Conservation (phyloP, 92 coral and sea anemone species). For the Galaxea fascicularis region DNA sequence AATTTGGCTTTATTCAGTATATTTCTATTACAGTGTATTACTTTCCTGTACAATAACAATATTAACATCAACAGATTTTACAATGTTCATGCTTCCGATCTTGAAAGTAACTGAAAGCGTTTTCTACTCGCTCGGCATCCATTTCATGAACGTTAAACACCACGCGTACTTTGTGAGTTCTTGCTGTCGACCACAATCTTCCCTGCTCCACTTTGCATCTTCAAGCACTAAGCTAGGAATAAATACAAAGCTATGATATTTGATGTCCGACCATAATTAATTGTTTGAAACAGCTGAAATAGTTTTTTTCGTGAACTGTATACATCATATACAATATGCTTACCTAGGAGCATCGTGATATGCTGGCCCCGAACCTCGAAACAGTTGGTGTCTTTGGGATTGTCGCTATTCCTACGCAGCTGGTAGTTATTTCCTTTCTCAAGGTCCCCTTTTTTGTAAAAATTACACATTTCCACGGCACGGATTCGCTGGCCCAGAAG, state of each 20-base stretch:
- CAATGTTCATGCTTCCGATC: slow-evolving; percentile 2
- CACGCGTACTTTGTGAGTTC: slow-evolving; percentile 23
- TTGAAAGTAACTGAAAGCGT: slow-evolving; percentile 5
- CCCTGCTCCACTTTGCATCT: slow-evolving; percentile 38
- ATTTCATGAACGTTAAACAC: slow-evolving; percentile 10
- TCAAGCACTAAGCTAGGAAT: slow-evolving; percentile 35
- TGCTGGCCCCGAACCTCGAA: slow-evolving; percentile 31
- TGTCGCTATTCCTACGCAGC: slow-evolving; percentile 35
- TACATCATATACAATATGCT: slow-evolving; percentile 36
- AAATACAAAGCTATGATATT: slow-evolving; percentile 18
- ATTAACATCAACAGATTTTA: neutral
- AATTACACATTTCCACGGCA: slow-evolving; percentile 47
- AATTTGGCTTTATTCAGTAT: neutral
- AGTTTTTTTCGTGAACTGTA: slow-evolving; percentile 34
- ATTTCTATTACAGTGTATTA: too few relatives aligned
- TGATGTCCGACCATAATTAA: slow-evolving; percentile 25
- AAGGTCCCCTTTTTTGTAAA: slow-evolving; percentile 46
- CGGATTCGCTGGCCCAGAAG: slow-evolving; percentile 5
- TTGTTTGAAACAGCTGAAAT: slow-evolving; percentile 31
- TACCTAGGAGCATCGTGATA: slow-evolving; percentile 35
- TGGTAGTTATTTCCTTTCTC: slow-evolving; percentile 37
- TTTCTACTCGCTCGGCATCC: slow-evolving; percentile 24
- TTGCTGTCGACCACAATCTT: slow-evolving; percentile 37
- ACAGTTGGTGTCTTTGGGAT: slow-evolving; percentile 47
- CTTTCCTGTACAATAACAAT: neutral